These are phyloP conservation scores for Orthosia gothica DNA, from an alignment of 2,888 invertebrate species.

Conservation along the genomic window DNA sequence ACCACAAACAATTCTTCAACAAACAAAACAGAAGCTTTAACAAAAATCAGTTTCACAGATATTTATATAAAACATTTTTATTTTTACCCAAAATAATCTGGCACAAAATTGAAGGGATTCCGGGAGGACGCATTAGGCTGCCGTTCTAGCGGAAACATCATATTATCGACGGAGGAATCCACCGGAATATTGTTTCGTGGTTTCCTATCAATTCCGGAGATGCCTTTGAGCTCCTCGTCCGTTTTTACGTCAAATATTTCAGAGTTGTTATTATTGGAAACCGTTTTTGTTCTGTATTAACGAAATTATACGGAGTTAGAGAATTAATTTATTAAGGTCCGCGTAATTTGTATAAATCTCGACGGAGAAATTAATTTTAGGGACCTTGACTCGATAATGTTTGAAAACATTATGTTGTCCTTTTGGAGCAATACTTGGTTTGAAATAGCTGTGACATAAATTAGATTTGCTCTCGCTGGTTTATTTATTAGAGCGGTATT, in stretches of 20 bases:
- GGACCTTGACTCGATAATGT: slow-evolving; percentile 55
- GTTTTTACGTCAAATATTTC: slow-evolving; percentile 71
- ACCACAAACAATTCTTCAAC: slow-evolving; percentile 38
- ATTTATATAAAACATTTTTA: slow-evolving; percentile 66
- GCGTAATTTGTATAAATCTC: slow-evolving; percentile 63
- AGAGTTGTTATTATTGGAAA: slow-evolving; percentile 69
- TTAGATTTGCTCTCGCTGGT: not conserved
- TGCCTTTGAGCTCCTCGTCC: slow-evolving; percentile 66
- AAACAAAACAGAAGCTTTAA: slow-evolving; percentile 50
- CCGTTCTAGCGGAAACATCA: slow-evolving; percentile 82
- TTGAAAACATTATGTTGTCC: slow-evolving; percentile 49
- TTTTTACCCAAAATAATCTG: slow-evolving; percentile 76
- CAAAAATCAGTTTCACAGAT: slow-evolving; percentile 64
- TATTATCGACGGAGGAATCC: slow-evolving; percentile 81
- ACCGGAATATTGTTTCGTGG: slow-evolving; percentile 83
- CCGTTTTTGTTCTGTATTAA: slow-evolving; percentile 66
- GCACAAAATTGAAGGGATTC: slow-evolving; percentile 74
- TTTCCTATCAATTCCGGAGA: slow-evolving; percentile 79
- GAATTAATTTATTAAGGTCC: slow-evolving; percentile 65
- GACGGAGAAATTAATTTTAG: slow-evolving; percentile 60
- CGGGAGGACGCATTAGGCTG: slow-evolving; percentile 78
- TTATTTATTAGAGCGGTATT: slow-evolving; percentile 4
- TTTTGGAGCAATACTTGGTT: slow-evolving; percentile 24
- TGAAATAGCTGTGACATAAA: slow-evolving; percentile 9
- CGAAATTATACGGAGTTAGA: slow-evolving; percentile 61